Base-by-base conservation (phyloP, 2,113 vertebrate species). In the Phrynocephalus versicolor region DNA sequence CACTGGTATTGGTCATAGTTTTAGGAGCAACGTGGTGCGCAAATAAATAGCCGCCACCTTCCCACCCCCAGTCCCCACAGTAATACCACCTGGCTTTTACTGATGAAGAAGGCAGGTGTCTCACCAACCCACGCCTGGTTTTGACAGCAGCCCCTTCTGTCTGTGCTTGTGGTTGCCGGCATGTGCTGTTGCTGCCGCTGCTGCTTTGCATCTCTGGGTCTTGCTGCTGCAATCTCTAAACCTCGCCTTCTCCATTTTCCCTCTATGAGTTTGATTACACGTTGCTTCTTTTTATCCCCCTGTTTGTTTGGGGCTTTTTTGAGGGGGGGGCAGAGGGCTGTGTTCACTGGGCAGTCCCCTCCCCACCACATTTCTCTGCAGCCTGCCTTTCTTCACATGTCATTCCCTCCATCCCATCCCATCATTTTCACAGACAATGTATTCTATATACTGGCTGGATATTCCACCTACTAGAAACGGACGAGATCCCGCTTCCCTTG, bases 371-470 rank as follows among this genome's bases (percentile, higher is more conserved):
- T 57, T 70, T 58, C 30, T 72, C 51, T 33, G 6, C 30, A 8
- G 8, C 33, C 21, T 55, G 33, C 33, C 8, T 19, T 37, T 9
- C 19, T 60, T 39, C 57, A 91, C 35, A 37, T 0, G 41, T 67
- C 67, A 85, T 12, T 33, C 30, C 57, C 30, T 10, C 12, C 37
- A 55, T 90, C 87, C 88, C 88, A 91, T 91, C 89, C 91, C 33
- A 87, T 93, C 89, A 91, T 82, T 94, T 90, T 2, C 58, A 89
- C 89, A 25, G 10, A 67, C 27, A 90, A 85, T 91, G 90, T 95
- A 94, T 95, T 94, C 94, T 94, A 94, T 95, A 95, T 95, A 95
- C 93, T n/a, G 75, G 58, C 81, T 85, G 88, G 80, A 83, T 86
- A 83, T 62, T 82, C 74, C 27, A 80, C 55, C 70, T 18, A 64